Evolutionary conservation across 2,113 vertebrate species (phyloP), one percentile per base, ranked within the genome.

Genomic region (Astur gentilis): DNA sequence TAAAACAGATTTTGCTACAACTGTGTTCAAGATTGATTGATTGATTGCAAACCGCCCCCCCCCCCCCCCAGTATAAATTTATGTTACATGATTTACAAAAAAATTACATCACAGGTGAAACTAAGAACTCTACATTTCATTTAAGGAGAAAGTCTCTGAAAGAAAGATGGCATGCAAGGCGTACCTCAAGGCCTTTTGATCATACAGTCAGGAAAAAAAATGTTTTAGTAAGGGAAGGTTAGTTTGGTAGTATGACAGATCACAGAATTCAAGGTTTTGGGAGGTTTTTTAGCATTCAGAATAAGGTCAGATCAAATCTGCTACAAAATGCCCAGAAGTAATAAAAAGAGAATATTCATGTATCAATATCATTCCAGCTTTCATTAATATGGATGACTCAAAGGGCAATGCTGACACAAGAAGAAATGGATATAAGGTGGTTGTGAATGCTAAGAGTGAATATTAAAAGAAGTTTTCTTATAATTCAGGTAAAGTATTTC

Each of bases 271-370:
- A 81, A 70, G 55, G 25, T n/a, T 90, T 89, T 29, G 29, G 55
- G 50, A 86, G 44, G 11, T 13, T 44, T 88, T 83, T 89, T 73
- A 81, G 25, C 60, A 89, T 91, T 89, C 80, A 60, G 67, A 92
- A 65, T 80, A 92, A 93, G 65, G 34, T 88, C 58, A 69, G 83
- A 95, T 65, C 36, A 88, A 93, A 92, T 88, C 40, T 88, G 52
- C 44, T 93, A 93, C 92, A 93, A 96, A 97, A 95, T 80, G 36
- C 62, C 75, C 55, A 54, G 45, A 83, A 88, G 54, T 86, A 86
- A 85, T 86, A 80, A 92, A 92, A 86, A 90, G 79, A 92, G 79
- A 93, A 95, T 95, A 95, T 92, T 92, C 62, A 93, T 93, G 54
- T 90, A 83, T 96, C 70, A 38, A 64, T 93, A 87, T 83, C 0